These are phyloP conservation scores for Equus przewalskii DNA, from an alignment of 2,113 vertebrate species.

Conservation along the genomic window DNA sequence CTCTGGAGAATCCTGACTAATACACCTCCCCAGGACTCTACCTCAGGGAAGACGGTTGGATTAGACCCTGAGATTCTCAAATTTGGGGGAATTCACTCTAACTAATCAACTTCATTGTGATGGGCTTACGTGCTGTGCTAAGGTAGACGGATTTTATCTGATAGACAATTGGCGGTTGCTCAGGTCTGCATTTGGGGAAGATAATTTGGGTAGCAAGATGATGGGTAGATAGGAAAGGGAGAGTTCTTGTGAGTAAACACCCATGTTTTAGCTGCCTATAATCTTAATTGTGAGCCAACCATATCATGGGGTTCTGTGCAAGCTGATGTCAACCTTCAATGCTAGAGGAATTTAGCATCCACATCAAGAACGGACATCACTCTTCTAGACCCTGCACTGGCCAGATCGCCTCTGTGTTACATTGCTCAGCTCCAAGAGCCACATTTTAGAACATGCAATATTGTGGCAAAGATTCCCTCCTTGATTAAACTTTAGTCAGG, in stretches of 20 bases:
- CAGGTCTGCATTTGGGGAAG: neutral
- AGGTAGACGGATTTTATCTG: neutral
- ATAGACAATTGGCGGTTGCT: neutral
- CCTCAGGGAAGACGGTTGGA: neutral
- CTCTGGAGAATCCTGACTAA: neutral
- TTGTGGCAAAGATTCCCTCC: neutral
- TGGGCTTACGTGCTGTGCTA: neutral
- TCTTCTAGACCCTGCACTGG: neutral
- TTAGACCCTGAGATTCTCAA: neutral
- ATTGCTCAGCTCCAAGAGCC: neutral
- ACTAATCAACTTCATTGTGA: neutral
- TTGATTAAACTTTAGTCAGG: neutral
- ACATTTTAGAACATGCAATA: neutral
- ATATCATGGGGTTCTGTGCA: neutral
- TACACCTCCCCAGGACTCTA: neutral
- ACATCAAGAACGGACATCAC: neutral
- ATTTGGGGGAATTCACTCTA: neutral
- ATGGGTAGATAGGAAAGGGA: neutral
- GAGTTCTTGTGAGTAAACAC: neutral
- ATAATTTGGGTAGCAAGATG: neutral
- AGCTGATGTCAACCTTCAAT: neutral
- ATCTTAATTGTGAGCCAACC: neutral
- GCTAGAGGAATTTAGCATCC: neutral
- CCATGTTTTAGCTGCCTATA: neutral
- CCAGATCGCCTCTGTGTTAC: neutral